Evolutionary conservation across 2,113 vertebrate genomes (phyloP).

Genomic region (Candoia aspera): DNA sequence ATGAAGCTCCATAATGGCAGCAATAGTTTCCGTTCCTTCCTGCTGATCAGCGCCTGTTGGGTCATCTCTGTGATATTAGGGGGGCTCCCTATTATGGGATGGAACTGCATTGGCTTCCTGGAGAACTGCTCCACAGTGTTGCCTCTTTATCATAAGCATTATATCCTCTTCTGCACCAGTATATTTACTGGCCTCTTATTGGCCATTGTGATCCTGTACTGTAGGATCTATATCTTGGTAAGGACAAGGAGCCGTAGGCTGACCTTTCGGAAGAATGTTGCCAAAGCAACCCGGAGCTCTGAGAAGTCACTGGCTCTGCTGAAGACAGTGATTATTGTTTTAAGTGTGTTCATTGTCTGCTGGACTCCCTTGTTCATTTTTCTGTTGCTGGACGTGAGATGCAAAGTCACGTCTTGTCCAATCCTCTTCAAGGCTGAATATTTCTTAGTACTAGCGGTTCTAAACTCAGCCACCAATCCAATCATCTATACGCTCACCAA

Average conservation of each 20-base stretch:
- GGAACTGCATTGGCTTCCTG: slow-evolving; percentile 90
- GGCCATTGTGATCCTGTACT: slow-evolving; percentile 93
- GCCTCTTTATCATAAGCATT: slow-evolving; percentile 97
- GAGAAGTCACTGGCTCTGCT: slow-evolving; percentile 95
- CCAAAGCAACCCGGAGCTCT: slow-evolving; percentile 86
- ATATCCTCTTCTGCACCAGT: slow-evolving; percentile 97
- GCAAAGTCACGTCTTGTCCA: slow-evolving; percentile 81
- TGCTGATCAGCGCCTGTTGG: slow-evolving; percentile 95
- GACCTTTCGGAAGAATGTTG: slow-evolving; percentile 88
- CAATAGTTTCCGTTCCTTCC: slow-evolving; percentile 90
- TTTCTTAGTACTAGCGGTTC: slow-evolving; percentile 93
- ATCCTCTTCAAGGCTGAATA: slow-evolving; percentile 93
- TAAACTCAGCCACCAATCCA: slow-evolving; percentile 98
- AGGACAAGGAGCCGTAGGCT: slow-evolving; percentile 90
- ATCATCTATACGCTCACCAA: slow-evolving; percentile 97
- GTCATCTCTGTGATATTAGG: slow-evolving; percentile 87
- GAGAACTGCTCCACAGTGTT: slow-evolving; percentile 89
- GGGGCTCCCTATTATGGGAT: slow-evolving; percentile 91
- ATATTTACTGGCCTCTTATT: slow-evolving; percentile 92
- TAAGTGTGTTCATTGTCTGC: slow-evolving; percentile 96
- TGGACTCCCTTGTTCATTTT: slow-evolving; percentile 97
- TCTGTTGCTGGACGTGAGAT: slow-evolving; percentile 93
- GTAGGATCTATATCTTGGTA: slow-evolving; percentile 92
- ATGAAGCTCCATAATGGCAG: slow-evolving; percentile 96
- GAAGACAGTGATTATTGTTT: slow-evolving; percentile 96